Conservation (phyloP, 2,797 vertebrate genomes). For the Hypotaenidia okinawae region DNA sequence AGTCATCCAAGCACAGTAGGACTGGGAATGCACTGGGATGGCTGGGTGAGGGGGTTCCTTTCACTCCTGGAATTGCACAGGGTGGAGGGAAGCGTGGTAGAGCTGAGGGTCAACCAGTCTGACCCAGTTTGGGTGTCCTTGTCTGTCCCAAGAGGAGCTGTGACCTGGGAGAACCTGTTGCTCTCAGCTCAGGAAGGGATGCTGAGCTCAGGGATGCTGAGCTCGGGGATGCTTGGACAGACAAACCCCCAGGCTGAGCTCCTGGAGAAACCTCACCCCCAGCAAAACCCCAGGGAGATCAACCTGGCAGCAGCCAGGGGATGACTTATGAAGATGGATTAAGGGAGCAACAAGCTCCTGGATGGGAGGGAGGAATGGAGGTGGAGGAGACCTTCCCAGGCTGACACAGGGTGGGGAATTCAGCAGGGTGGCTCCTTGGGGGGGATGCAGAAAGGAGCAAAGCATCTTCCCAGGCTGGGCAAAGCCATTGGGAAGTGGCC, state of each 20-base stretch:
- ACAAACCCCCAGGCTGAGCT: background rate
- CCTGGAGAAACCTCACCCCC: background rate
- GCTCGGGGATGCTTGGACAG: too few relatives aligned
- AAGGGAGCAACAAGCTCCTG: background rate
- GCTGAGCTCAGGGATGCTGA: background rate
- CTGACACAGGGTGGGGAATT: background rate
- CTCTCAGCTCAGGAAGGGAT: background rate
- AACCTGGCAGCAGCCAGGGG: background rate
- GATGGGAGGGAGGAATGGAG: background rate
- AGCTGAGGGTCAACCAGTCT: background rate
- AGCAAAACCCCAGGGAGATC: background rate
- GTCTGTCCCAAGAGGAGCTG: background rate
- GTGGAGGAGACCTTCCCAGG: background rate
- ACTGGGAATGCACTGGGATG: background rate
- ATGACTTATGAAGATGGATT: background rate
- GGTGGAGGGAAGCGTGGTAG: background rate
- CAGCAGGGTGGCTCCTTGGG: rapidly evolving
- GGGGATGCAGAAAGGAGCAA: background rate
- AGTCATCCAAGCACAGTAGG: rapidly evolving
- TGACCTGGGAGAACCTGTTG: background rate
- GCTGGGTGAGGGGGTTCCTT: background rate
- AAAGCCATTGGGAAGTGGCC: background rate
- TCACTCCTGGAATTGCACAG: background rate
- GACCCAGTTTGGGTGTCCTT: background rate
- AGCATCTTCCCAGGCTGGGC: background rate